phyloP scores from a whole-genome alignment of 2,888 invertebrate genomes.

The Rhingia rostrata region DNA sequence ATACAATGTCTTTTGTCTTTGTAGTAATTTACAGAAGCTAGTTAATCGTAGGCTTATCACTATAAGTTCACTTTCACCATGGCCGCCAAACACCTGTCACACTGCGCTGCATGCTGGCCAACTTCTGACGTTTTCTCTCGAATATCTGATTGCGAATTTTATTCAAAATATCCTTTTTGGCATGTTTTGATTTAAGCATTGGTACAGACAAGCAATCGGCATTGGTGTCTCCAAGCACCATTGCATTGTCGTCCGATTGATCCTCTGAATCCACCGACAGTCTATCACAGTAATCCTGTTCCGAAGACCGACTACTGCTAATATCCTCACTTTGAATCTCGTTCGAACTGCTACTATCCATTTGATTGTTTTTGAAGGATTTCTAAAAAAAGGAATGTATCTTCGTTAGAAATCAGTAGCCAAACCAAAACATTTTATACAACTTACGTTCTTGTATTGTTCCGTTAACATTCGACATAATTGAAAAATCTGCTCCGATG shows the following conservation, averaged over 20 bases:
- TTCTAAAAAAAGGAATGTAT: slow-evolving; percentile 34
- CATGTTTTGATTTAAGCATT: slow-evolving; percentile 61
- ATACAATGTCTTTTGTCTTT: slow-evolving; percentile 61
- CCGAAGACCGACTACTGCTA: slow-evolving; percentile 44
- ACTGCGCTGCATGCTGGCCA: slow-evolving; percentile 76
- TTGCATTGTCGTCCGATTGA: slow-evolving; percentile 28
- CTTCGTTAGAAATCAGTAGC: not conserved
- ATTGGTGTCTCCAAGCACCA: slow-evolving; percentile 19
- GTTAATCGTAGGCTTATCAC: not conserved
- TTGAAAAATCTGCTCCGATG: slow-evolving; percentile 78
- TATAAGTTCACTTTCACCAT: slow-evolving; percentile 76
- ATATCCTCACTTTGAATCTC: slow-evolving; percentile 63
- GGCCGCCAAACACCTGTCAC: slow-evolving; percentile 80
- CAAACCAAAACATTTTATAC: not conserved
- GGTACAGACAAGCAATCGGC: not conserved
- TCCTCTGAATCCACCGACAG: slow-evolving; percentile 24
- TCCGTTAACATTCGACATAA: slow-evolving; percentile 80
- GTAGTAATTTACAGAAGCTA: not conserved
- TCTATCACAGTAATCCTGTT: slow-evolving; percentile 47
- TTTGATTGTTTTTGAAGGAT: slow-evolving; percentile 12
- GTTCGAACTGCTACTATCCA: slow-evolving; percentile 20
- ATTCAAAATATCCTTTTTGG: slow-evolving; percentile 79
- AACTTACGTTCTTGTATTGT: slow-evolving; percentile 77
- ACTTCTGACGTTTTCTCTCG: slow-evolving; percentile 80
- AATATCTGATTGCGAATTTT: slow-evolving; percentile 82